Evolutionary conservation across 2,888 invertebrate genomes (phyloP).

Genomic region (Arctia plantaginis): DNA sequence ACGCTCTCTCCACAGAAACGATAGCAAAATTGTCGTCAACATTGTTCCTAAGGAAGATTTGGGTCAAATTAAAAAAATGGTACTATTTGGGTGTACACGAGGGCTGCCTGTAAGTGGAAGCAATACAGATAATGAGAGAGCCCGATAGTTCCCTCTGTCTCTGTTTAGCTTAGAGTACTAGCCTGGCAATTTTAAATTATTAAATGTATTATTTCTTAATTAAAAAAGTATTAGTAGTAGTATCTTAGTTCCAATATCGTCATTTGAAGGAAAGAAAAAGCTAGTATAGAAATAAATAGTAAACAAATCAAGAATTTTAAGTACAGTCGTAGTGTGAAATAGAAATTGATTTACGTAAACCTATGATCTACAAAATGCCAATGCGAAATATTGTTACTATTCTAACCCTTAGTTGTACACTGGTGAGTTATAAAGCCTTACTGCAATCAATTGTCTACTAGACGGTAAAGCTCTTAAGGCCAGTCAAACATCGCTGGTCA

Average conservation of each 20-base stretch:
- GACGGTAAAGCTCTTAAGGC: background rate
- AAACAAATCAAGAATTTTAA: no score
- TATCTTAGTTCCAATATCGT: no score
- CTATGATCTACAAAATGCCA: background rate
- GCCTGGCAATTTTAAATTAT: no score
- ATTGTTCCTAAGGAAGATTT: background rate
- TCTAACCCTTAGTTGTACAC: no score
- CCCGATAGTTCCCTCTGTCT: no score
- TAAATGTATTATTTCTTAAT: background rate
- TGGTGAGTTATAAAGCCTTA: background rate
- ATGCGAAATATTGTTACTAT: background rate
- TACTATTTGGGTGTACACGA: no score
- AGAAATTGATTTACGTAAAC: background rate
- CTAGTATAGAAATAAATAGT: no score
- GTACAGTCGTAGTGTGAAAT: background rate
- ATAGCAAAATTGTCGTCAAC: slow-evolving; percentile 5
- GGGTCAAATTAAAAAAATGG: background rate
- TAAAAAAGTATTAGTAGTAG: no score
- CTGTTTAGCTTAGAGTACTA: no score
- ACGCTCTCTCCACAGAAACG: slow-evolving; percentile 41
- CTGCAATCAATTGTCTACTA: background rate
- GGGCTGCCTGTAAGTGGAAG: no score
- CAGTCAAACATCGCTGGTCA: background rate
- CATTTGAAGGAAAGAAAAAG: no score
- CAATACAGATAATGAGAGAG: no score